These are phyloP conservation scores for Heteronetta atricapilla DNA, from an alignment of 2,113 vertebrate genomes.

Conservation along the genomic window DNA sequence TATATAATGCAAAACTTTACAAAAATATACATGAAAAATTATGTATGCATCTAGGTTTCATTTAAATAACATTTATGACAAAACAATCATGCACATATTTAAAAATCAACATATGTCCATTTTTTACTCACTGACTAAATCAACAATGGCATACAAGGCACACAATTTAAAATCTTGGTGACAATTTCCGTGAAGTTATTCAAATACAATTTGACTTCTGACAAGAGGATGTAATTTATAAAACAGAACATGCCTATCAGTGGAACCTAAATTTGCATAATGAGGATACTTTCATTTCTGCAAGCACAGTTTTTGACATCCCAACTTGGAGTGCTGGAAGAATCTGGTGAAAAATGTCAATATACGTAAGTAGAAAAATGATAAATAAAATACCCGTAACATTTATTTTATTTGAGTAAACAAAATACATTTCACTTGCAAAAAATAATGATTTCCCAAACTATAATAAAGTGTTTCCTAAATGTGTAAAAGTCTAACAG, in stretches of 20 bases:
- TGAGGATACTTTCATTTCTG: conserved; percentile 91
- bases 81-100: conserved; percentile 84
- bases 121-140: conserved; percentile 89
- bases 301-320: conserved; percentile 89
- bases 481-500: conserved; percentile 43
- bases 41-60: conserved; percentile 83
- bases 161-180: conserved; percentile 90
- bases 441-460: conserved; percentile 69
- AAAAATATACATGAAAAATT: conserved; percentile 86
- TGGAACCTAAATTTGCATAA: conserved; percentile 92
- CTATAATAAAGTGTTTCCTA: conserved; percentile 70
- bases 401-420: conserved; percentile 80
- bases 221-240: conserved; percentile 94
- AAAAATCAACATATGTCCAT: conserved; percentile 85
- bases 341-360: conserved; percentile 83
- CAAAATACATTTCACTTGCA: conserved; percentile 80
- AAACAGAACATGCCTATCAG: conserved; percentile 94
- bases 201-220: conserved; percentile 96
- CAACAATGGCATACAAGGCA: conserved; percentile 83
- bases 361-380: conserved; percentile 82
- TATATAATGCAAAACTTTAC: conserved; percentile 86
- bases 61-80: conserved; percentile 91
- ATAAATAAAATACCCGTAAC: conserved; percentile 80
- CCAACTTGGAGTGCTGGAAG: conserved; percentile 80
- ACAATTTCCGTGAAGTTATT: conserved; percentile 94